These are phyloP conservation scores for Scartelaos histophorus DNA, from an alignment of 2,113 vertebrate genomes.

Conservation along the genomic window DNA sequence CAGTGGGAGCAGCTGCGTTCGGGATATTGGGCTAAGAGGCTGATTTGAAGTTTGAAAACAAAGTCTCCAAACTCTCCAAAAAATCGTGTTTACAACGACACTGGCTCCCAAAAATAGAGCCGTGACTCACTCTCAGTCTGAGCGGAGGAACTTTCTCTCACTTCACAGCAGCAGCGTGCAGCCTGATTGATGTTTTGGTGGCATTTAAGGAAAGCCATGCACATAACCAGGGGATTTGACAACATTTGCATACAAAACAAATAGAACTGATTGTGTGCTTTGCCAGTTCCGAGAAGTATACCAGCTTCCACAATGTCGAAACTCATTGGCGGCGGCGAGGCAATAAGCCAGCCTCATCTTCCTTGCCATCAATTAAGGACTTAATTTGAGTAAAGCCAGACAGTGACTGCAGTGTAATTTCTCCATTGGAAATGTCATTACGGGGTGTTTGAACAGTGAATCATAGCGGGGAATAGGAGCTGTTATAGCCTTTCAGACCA, in stretches of 20 bases:
- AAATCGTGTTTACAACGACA: neutral
- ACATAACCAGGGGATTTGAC: constrained; percentile 1
- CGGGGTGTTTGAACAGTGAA: constrained; percentile 68
- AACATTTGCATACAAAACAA: constrained; percentile 37
- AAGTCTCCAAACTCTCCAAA: neutral
- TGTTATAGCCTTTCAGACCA: constrained; percentile 34
- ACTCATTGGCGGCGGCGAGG: constrained; percentile 16
- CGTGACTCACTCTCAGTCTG: constrained; percentile 24
- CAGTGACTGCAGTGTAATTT: constrained; percentile 57
- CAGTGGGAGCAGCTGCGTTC: neutral
- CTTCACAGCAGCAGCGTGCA: neutral
- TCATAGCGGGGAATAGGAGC: constrained; percentile 53
- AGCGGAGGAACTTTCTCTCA: constrained; percentile 20
- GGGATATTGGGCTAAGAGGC: neutral
- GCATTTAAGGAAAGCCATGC: constrained; percentile 36
- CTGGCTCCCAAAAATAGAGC: constrained; percentile 3
- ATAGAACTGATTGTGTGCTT: constrained; percentile 32
- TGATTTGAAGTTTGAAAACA: constrained; percentile 6
- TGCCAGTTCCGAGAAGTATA: constrained; percentile 20
- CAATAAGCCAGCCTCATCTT: constrained; percentile 40
- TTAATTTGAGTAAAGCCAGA: constrained; percentile 63
- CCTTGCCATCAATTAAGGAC: constrained; percentile 62
- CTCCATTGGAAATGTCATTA: constrained; percentile 72
- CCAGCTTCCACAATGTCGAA: constrained; percentile 40
- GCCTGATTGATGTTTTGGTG: constrained; percentile 36